Evolutionary conservation across 2,113 vertebrate species (phyloP).

Genomic region (Pygoscelis antarcticus): DNA sequence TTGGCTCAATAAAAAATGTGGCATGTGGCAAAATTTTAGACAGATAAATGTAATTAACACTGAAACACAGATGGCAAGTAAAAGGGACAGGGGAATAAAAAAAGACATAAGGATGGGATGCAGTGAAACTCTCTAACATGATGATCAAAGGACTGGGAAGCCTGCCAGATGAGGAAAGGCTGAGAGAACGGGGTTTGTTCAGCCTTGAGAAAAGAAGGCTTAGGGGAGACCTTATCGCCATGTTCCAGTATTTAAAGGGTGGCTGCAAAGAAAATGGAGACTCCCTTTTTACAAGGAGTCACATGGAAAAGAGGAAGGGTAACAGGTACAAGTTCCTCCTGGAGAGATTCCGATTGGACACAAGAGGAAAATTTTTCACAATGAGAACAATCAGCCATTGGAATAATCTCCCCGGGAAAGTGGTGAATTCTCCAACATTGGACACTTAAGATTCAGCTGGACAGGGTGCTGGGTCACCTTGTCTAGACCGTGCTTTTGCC

Average conservation of each 20-base stretch:
- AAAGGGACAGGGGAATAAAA: background rate
- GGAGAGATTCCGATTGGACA: background rate
- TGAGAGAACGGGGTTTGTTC: too few species aligned
- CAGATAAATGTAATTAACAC: slow-evolving; percentile 62
- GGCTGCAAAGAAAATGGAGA: background rate
- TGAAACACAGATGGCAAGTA: slow-evolving; percentile 59
- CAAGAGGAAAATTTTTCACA: background rate
- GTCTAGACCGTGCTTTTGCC: background rate
- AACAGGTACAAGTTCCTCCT: background rate
- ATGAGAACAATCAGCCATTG: background rate
- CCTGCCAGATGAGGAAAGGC: background rate
- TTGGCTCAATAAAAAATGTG: slow-evolving; percentile 48
- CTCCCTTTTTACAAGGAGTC: background rate
- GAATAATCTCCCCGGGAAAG: background rate
- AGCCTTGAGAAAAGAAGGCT: too few species aligned
- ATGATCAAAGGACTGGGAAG: background rate
- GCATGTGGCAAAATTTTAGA: slow-evolving; percentile 62
- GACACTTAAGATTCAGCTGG: background rate
- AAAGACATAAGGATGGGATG: background rate
- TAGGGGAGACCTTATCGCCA: background rate
- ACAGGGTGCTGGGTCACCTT: background rate
- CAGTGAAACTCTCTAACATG: background rate
- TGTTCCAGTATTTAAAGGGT: background rate
- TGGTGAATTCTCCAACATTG: background rate
- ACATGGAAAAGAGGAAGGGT: background rate